A percentile compares a stretch with the other conserved stretches of the same genome.
Evolutionary conservation across 2,113 vertebrate genomes (phyloP).

Genomic region (Mustela nigripes): DNA sequence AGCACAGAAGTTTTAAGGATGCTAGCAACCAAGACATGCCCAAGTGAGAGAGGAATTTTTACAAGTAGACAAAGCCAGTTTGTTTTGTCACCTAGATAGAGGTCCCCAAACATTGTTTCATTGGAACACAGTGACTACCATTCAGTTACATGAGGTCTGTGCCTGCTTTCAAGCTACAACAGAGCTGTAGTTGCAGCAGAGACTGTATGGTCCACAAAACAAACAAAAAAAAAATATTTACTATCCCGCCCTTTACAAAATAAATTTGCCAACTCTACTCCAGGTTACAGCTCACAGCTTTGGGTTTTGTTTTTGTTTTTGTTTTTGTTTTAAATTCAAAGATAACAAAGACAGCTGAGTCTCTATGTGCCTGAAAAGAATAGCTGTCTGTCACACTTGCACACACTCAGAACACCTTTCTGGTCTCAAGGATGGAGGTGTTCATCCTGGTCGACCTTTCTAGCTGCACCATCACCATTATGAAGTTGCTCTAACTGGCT

Average conservation of each 20-base stretch:
- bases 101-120: neutral
- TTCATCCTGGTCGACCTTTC: neutral
- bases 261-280: neutral
- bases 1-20: neutral
- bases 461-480: neutral
- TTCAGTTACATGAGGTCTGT: neutral
- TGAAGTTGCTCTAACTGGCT: neutral
- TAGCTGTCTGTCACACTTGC: neutral
- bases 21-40: neutral
- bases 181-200: neutral
- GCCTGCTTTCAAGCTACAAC: neutral
- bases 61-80: neutral
- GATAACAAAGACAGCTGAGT: neutral
- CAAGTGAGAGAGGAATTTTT: neutral
- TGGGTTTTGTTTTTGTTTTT: neutral
- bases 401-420: neutral
- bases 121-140: neutral
- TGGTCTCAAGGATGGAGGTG: neutral
- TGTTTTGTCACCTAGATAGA: neutral
- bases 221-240: neutral
- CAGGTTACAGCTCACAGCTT: neutral
- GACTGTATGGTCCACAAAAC: neutral
- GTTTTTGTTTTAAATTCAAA: neutral
- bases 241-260: neutral
- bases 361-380: neutral